Percentiles rank a stretch among this genome's conserved stretches.
These are phyloP conservation scores for Molorchus minor DNA, from an alignment of 2,888 invertebrate genomes.

Conservation along the genomic window DNA sequence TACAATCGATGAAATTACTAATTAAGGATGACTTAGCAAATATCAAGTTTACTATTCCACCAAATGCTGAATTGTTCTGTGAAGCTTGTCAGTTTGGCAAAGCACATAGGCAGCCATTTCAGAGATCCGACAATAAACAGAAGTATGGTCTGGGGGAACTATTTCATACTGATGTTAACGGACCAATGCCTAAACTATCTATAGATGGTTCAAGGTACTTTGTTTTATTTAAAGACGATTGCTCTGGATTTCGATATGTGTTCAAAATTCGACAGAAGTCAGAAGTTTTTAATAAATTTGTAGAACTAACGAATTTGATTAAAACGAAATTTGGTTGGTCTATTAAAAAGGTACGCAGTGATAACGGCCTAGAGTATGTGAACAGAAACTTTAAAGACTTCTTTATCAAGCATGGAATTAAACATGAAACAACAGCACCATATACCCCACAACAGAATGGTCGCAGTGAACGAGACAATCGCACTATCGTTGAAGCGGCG, in stretches of 20 bases:
- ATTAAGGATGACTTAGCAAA: no score
- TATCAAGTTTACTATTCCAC: no score
- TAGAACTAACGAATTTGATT: no score
- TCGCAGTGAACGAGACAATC: constrained; percentile 48
- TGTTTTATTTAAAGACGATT: no score
- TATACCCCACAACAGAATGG: constrained; percentile 52
- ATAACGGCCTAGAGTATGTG: background rate
- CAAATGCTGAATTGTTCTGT: background rate
- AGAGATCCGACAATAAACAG: background rate
- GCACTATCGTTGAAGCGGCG: constrained; percentile 53
- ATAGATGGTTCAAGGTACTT: no score
- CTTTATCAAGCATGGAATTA: constrained; percentile 39
- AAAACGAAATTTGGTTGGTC: background rate
- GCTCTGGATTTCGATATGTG: no score
- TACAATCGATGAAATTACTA: background rate
- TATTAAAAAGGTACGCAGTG: background rate
- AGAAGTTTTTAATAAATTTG: no score
- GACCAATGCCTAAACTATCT: no score
- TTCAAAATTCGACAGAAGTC: no score
- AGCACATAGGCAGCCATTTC: background rate
- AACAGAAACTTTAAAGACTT: no score
- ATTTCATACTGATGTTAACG: no score
- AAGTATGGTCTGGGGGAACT: background rate
- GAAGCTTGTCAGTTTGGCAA: background rate
- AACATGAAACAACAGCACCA: constrained; percentile 40